Base-by-base conservation (phyloP, 2,888 invertebrate species). In the Scaptodrosophila latifasciaeformis region DNA sequence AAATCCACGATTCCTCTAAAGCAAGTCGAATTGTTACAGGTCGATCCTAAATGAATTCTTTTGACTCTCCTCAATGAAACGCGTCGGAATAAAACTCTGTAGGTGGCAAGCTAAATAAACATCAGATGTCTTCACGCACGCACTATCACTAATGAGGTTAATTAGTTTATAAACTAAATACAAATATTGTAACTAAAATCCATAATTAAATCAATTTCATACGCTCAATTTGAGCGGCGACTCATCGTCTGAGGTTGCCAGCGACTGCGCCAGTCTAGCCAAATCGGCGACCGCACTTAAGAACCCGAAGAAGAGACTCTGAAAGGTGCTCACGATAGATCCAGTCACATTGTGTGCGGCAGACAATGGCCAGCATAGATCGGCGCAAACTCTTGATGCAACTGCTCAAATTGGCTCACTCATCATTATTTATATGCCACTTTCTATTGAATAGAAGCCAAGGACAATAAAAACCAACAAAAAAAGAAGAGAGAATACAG, bases 221-320 rank as follows among this genome's bases (percentile, higher is more conserved):
- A 68, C 71, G 81, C 79, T 71, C 66, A 74, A 81, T 81, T 71
- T 70, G 49, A 59, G 61, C 62, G 80, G 78, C 80, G 80, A 69
- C 81, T 43, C 49, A 57, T 42, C 59, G 80, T 81, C 80, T 81
- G 60, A n/a, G n/a, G n/a, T n/a, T n/a, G n/a, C n/a, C n/a, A n/a
- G n/a, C 39, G 52, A 42, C 18, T 29, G 49, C 43, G 49, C 42
- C 18, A 31, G 34, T 48, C 58, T 46, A 70, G 68, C 66, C 74
- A 62, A 59, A 65, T 64, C 65, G 74, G 75, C 70, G 74, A 75
- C 77, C 75, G 67, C 74, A 75, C 60, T 71, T 65, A 65, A 62
- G 63, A 63, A 75, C 54, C 48, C 49, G 24, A 18, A 30, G 1
- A 31, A 7, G 10, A 24, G 43, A 42, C 47, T 31, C 35, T 19